A percentile compares a stretch with the other conserved stretches of the same genome.
These are phyloP conservation scores for Lepidostoma basale DNA, from an alignment of 1,140 invertebrate genomes.

Conservation along the genomic window DNA sequence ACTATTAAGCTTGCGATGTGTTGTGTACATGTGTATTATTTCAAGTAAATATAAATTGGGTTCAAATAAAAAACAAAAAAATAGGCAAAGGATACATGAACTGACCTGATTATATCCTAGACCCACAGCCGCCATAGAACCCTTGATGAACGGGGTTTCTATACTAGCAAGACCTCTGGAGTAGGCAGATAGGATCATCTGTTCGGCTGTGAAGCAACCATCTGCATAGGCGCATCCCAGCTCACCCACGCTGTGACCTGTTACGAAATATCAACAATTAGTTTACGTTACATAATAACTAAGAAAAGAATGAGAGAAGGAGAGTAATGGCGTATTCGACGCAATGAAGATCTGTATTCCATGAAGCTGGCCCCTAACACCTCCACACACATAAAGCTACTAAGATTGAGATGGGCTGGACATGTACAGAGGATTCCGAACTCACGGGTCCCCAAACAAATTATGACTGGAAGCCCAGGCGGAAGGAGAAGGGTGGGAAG, in stretches of 20 bases:
- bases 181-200: slow-evolving; percentile 84
- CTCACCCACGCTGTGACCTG: slow-evolving; percentile 83
- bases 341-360: not conserved
- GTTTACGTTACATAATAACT: not conserved
- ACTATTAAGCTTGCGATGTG: no score
- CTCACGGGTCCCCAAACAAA: no score
- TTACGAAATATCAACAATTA: not conserved
- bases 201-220: slow-evolving; percentile 80
- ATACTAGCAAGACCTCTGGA: slow-evolving; percentile 84
- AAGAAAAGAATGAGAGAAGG: not conserved
- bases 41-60: no score
- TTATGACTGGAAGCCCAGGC: no score
- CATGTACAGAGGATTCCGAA: no score
- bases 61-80: not conserved
- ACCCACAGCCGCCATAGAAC: slow-evolving; percentile 86
- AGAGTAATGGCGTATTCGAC: no score
- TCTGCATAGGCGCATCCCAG: slow-evolving; percentile 91
- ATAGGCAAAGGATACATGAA: not conserved
- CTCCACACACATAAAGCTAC: no score
- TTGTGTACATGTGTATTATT: no score
- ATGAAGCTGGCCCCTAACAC: no score
- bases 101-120: slow-evolving; percentile 65
- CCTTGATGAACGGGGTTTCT: slow-evolving; percentile 75
- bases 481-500: no score
- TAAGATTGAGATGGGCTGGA: no score